Evolutionary conservation across 2,888 invertebrate genomes (phyloP).

Genomic region (Gnatocerus cornutus): DNA sequence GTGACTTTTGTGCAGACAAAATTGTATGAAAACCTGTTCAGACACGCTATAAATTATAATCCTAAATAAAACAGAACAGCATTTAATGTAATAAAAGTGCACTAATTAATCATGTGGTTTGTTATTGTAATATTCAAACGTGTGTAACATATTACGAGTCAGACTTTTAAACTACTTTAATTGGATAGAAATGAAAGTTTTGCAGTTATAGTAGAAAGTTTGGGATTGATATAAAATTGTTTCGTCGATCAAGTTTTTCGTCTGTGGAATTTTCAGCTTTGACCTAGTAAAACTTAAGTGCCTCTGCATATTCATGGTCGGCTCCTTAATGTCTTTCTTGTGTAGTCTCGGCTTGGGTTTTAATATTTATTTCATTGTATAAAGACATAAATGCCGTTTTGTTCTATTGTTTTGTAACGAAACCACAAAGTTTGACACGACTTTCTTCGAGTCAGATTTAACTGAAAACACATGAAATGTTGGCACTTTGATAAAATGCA

Average conservation of each 20-base stretch:
- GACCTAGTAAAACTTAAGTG: slow-evolving; percentile 48
- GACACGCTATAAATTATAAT: no score
- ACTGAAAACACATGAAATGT: slow-evolving; percentile 38
- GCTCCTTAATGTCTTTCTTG: slow-evolving; percentile 48
- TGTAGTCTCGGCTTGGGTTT: slow-evolving; percentile 40
- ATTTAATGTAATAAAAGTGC: no score
- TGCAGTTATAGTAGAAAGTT: slow-evolving; percentile 1
- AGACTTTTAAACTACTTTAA: background rate
- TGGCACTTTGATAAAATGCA: slow-evolving; percentile 30
- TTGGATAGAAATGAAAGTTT: background rate
- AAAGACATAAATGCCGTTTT: slow-evolving; percentile 50
- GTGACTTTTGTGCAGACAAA: no score
- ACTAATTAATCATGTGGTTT: no score
- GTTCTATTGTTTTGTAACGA: slow-evolving; percentile 48
- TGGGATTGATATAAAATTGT: slow-evolving; percentile 18
- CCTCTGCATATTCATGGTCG: slow-evolving; percentile 48
- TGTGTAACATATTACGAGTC: no score
- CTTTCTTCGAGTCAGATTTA: slow-evolving; percentile 45
- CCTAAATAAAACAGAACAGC: no score
- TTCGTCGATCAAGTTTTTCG: slow-evolving; percentile 34
- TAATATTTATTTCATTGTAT: slow-evolving; percentile 53
- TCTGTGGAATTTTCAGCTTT: slow-evolving; percentile 34
- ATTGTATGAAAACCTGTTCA: no score
- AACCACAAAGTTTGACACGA: slow-evolving; percentile 47
- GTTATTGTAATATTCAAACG: no score